A percentile compares a stretch with the other conserved stretches of the same genome.
phyloP scores from a whole-genome alignment of 2,888 invertebrate species.

The Copidosoma aretas region DNA sequence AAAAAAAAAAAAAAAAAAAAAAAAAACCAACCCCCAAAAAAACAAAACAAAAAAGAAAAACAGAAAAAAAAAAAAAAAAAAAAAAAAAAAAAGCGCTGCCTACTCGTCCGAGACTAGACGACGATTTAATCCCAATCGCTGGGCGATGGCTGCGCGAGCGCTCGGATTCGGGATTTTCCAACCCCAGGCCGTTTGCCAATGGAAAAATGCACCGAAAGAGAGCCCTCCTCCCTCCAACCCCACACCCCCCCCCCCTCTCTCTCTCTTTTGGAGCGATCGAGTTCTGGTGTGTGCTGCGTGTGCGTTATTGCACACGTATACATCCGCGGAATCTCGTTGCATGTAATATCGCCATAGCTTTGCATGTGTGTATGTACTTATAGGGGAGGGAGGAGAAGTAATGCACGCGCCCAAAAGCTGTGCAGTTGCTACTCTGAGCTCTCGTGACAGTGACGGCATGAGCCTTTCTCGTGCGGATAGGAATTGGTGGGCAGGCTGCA shows the following conservation, averaged over 20 bases:
- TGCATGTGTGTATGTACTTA: not conserved
- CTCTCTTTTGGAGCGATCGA: not conserved
- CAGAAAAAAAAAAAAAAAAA: not conserved
- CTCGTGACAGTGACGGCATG: too few relatives aligned
- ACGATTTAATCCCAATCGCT: slow-evolving; percentile 29
- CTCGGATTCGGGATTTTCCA: slow-evolving; percentile 13
- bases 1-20: slow-evolving; percentile 1
- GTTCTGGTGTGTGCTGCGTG: not conserved
- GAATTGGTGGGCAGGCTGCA: too few relatives aligned
- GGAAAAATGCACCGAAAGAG: slow-evolving; percentile 9
- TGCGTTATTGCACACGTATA: not conserved
- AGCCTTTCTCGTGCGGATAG: too few relatives aligned
- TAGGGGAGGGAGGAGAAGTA: too few relatives aligned
- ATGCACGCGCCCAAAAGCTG: too few relatives aligned
- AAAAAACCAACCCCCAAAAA: not conserved
- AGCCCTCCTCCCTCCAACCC: not conserved
- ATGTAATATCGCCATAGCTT: slow-evolving; percentile 41
- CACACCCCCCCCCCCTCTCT: not conserved
- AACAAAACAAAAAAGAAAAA: too few relatives aligned
- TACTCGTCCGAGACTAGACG: slow-evolving; percentile 26
- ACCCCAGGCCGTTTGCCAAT: slow-evolving; percentile 14
- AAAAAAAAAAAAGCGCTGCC: not conserved
- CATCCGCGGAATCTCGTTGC: slow-evolving; percentile 20
- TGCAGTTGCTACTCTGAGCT: too few relatives aligned
- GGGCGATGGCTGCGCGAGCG: not conserved